Base-by-base conservation (phyloP, 2,797 vertebrate genomes). In the Betta splendens region DNA sequence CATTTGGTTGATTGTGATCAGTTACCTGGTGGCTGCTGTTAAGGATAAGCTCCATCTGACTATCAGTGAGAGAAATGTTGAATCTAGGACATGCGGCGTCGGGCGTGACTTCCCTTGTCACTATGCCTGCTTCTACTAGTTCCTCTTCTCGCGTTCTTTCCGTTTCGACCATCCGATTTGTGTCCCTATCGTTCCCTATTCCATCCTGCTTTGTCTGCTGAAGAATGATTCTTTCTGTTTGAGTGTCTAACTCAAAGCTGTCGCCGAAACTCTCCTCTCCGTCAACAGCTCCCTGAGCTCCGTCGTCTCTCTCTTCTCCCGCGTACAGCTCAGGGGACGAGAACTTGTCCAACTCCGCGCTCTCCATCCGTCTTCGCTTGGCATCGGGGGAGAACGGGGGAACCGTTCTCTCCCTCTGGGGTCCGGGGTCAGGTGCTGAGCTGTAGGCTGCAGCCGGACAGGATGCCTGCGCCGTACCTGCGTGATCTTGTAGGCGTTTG, bases 231-330 rank as follows among this genome's bases (percentile, higher is more conserved):
- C 88, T 92, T 64, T 98, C 95, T 6, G 93, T 97, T 74, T 97
- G 95, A 66, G 94, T 95, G 88, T 98, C 96, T 73, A 98, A 75
- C 73, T 93, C 93, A 69, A 99, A 95, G 81, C 95, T 98, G 70
- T 97, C 93, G 46, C 94, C 93, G 77, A 98, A 98, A 61, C 87
- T 93, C 61, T 89, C 93, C 53, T 83, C 85, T 20, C 42, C 61
- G 39, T 56, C 59, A 11, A 16, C 29, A 1, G 22, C 35, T 29
- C n/a, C 68, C 5, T 46, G 53, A 1, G 1, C 20, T 7, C 69
- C 72, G 17, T 69, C 66, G 1, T 72, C 59, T 26, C 23, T 25
- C 15, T 59, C 69, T 2, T 73, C 50, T 23, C 47, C 74, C 15
- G 39, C 46, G 0, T 88, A 91, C 45, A 91, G 74, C 56, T 90